Evolutionary conservation across 2,888 invertebrate species (phyloP).

Genomic region (Ptychoptera contaminata): DNA sequence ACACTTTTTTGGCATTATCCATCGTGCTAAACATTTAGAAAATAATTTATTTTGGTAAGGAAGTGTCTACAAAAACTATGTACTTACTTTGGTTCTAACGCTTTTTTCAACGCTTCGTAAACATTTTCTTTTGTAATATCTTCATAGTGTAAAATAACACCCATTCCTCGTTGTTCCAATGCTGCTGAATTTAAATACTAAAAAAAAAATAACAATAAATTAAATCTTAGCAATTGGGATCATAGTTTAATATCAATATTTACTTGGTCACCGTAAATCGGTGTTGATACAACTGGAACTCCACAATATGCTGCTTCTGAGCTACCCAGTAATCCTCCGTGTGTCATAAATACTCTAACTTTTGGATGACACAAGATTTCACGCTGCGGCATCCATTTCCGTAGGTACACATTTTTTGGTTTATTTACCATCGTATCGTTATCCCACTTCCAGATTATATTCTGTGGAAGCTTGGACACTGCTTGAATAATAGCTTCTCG

Average conservation of each 20-base stretch:
- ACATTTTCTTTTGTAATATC: slow-evolving; percentile 33
- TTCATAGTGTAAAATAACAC: slow-evolving; percentile 32
- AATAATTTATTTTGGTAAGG: too few relatives aligned
- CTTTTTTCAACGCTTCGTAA: slow-evolving; percentile 28
- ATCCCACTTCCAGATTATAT: slow-evolving; percentile 52
- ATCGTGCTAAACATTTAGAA: too few relatives aligned
- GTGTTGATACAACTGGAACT: slow-evolving; percentile 44
- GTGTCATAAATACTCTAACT: slow-evolving; percentile 47
- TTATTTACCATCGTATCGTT: slow-evolving; percentile 36
- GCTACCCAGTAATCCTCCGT: slow-evolving; percentile 52
- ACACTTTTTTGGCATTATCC: slow-evolving; percentile 27
- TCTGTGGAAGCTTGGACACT: slow-evolving; percentile 35
- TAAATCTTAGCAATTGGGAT: neutral
- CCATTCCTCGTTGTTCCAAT: slow-evolving; percentile 35
- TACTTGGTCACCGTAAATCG: slow-evolving; percentile 50
- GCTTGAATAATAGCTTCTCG: slow-evolving; percentile 37
- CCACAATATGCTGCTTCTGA: slow-evolving; percentile 46
- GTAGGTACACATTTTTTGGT: slow-evolving; percentile 41
- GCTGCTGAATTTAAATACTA: slow-evolving; percentile 35
- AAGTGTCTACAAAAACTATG: too few relatives aligned
- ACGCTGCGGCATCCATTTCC: slow-evolving; percentile 53
- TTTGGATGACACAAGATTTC: slow-evolving; percentile 55
- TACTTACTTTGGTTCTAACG: slow-evolving; percentile 17
- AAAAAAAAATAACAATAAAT: neutral
- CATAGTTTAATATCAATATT: neutral